These are phyloP conservation scores for Tachina fera DNA, from an alignment of 2,888 invertebrate genomes.

Conservation along the genomic window DNA sequence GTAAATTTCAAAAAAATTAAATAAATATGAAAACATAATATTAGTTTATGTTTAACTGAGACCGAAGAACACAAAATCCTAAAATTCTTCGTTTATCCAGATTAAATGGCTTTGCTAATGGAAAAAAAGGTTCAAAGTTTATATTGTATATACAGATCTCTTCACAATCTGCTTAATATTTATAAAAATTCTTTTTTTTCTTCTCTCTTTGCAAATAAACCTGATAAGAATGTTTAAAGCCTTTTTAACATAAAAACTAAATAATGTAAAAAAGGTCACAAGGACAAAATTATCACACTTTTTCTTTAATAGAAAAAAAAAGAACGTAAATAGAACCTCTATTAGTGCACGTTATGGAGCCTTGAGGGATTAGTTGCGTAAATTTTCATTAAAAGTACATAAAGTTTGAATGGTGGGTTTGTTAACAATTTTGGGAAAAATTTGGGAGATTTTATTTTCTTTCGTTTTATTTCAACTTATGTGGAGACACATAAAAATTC, in stretches of 20 bases:
- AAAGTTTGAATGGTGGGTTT: neutral
- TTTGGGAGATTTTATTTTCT: constrained; percentile 34
- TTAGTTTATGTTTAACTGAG: constrained; percentile 33
- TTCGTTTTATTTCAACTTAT: constrained; percentile 16
- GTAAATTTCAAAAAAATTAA: constrained; percentile 24
- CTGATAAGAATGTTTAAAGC: constrained; percentile 40
- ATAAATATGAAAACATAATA: constrained; percentile 12
- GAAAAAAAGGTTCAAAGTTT: constrained; percentile 21
- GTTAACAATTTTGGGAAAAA: no score
- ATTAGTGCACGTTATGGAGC: constrained; percentile 3
- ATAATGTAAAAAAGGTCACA: constrained; percentile 45
- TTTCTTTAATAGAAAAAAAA: neutral
- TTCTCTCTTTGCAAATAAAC: constrained; percentile 34
- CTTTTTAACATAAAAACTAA: constrained; percentile 24
- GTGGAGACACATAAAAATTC: constrained; percentile 50
- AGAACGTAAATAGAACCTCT: constrained; percentile 25
- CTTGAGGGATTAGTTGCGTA: constrained; percentile 43
- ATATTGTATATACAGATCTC: constrained; percentile 1
- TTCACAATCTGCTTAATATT: constrained; percentile 40
- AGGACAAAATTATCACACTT: constrained; percentile 16
- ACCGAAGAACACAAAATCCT: constrained; percentile 31
- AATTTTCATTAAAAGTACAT: constrained; percentile 42
- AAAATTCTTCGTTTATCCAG: neutral
- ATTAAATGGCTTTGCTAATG: constrained; percentile 29
- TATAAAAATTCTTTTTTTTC: neutral